Conservation (phyloP, 2,113 vertebrate species). For the Sinocyclocheilus maitianheensis region DNA sequence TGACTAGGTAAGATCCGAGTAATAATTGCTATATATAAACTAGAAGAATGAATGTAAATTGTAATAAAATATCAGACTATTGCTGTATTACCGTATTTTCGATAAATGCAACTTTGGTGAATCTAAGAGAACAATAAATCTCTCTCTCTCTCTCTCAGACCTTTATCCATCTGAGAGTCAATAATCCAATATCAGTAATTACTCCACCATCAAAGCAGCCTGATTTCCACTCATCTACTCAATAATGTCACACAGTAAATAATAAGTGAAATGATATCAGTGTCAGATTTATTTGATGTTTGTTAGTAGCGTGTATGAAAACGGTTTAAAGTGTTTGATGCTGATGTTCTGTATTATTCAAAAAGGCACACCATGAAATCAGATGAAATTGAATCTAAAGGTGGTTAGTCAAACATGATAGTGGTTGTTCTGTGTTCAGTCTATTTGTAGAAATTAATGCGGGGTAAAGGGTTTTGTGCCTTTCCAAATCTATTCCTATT, state of each 20-base stretch:
- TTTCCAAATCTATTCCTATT: neutral
- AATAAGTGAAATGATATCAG: slow-evolving; percentile 11
- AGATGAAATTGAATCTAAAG: neutral
- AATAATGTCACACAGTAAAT: slow-evolving; percentile 31
- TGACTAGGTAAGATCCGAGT: no score
- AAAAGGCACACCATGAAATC: neutral
- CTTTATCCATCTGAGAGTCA: slow-evolving; percentile 23
- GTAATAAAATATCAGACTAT: neutral
- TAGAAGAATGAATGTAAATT: neutral
- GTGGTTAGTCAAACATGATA: neutral
- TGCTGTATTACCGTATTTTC: neutral
- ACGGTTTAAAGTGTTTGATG: neutral
- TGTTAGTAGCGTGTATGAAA: neutral
- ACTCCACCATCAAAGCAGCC: slow-evolving; percentile 31
- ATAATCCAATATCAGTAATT: slow-evolving; percentile 42
- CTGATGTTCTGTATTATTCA: neutral
- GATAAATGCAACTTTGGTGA: neutral
- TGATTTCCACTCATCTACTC: slow-evolving; percentile 16
- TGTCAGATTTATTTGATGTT: neutral
- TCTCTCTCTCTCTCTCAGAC: neutral
- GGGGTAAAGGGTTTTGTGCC: neutral
- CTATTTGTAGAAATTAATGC: neutral
- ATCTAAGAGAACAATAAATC: neutral
- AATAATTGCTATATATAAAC: no score
- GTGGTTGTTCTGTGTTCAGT: neutral